These are phyloP conservation scores for Protonibea diacanthus DNA, from an alignment of 2,797 vertebrate species.

Conservation along the genomic window DNA sequence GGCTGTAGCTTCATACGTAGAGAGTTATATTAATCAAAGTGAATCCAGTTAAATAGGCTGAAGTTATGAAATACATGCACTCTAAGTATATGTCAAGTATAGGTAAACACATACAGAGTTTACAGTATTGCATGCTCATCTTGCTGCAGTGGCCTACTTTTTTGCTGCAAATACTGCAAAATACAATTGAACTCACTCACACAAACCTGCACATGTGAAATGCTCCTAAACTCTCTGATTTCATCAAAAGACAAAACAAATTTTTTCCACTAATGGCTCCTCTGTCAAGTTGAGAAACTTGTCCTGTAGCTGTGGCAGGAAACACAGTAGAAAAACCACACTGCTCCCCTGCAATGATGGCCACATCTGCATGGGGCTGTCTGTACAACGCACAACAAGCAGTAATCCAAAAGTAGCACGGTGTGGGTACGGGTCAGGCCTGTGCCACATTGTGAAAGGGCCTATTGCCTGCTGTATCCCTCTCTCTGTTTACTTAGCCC, in stretches of 20 bases:
- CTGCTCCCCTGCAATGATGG: conserved; percentile 32
- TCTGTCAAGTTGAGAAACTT: neutral
- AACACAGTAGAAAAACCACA: conserved; percentile 21
- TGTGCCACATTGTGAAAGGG: conserved; percentile 54
- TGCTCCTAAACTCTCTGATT: neutral
- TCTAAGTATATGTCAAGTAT: neutral
- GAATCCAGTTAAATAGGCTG: neutral
- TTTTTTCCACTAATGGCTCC: neutral
- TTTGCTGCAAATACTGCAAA: neutral
- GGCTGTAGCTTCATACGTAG: too few relatives aligned
- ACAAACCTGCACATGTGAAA: neutral
- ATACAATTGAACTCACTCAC: neutral
- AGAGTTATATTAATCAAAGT: too few relatives aligned
- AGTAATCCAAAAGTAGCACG: conserved; percentile 58
- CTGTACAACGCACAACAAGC: conserved; percentile 44
- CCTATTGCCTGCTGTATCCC: conserved; percentile 45
- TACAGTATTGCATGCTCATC: neutral
- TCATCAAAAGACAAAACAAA: neutral
- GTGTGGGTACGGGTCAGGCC: conserved; percentile 42
- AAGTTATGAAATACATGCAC: neutral
- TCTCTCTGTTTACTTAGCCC: conserved; percentile 64
- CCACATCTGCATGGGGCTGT: conserved; percentile 19
- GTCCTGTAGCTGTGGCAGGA: neutral
- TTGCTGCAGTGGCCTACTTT: conserved; percentile 20
- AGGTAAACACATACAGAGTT: conserved; percentile 3